Base-by-base conservation (phyloP, 2,797 vertebrate species). In the Oreochromis grahami region DNA sequence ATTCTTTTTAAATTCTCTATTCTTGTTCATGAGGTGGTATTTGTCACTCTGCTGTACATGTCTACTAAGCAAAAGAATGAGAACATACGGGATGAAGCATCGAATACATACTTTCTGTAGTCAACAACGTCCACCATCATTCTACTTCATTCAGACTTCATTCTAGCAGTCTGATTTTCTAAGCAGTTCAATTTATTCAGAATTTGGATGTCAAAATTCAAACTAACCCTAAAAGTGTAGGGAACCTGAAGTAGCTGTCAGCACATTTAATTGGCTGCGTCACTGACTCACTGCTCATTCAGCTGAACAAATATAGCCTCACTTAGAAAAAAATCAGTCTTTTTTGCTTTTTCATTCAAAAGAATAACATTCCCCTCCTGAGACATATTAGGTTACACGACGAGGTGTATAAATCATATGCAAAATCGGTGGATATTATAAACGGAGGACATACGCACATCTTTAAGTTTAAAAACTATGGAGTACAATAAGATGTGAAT, bases 201-300 rank as follows among this genome's bases (percentile, higher is more conserved):
- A 56, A 15, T 56, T 29, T 56, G 53, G 24, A 56, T 56, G 24
- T 56, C 3, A 15, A 56, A 56, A 56, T 29, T 29, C 3, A 15
- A 56, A 14, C 12, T 15, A 15, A 56, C 24, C 77, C n/a, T 21
- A 51, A 80, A 68, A 53, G 58, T 78, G 84, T 79, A 80, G 65
- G 36, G 50, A 76, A 80, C 53, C 74, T 76, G 29, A 21, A 68
- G 83, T 84, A 77, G 77, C 77, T 88, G 52, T 81, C 77, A 48
- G 78, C 43, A 56, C n/a, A n/a, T 93, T 91, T 91, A 89, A 91
- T 38, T 41, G 77, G 24, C 88, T 86, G 79, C 87, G 83, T 87
- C 86, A 90, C 82, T 87, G 80, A 65, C 63, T 86, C 52, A 14
- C 55, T 26, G 77, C 78, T 80, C 63, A 29, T 80, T 90, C 80